Evolutionary conservation across 2,797 vertebrate species (phyloP), one percentile per base, ranked within the genome.

Genomic region (Chrosomus eos): DNA sequence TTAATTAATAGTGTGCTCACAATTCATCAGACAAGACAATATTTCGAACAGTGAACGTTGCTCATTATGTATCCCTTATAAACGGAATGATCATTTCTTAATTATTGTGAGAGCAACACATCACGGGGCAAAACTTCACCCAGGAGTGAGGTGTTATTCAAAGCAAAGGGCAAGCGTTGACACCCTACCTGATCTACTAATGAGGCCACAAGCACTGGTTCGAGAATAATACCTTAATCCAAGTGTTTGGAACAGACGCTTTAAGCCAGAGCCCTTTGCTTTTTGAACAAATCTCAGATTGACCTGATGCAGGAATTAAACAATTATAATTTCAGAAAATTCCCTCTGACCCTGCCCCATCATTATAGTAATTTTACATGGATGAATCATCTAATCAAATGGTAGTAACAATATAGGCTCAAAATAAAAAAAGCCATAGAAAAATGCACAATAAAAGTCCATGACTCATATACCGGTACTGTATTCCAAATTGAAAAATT

Each of bases 251-350:
- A 87, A 83, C 80, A 81, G 66, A 81, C 21, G 79, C 72, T 84
- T 68, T 72, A 70, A 67, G 6, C 8, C 28, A 40, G 43, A 77
- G 40, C 75, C 60, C 60, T 81, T 71, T 71, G 84, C 45, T 64
- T 84, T 85, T 68, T 58, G 60, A 85, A 73, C 45, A 87, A 88
- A 89, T 90, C 80, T 89, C 83, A 86, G 72, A 79, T 81, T 90
- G 88, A 87, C 83, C 87, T 81, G 75, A 82, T 86, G 60, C 73
- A 62, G 84, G 83, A 83, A 88, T 88, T 85, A 82, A 83, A n/a
- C 79, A 33, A 75, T 36, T 80, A 9, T 85, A 84, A 87, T 87
- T 86, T 18, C 71, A 26, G 48, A 79, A 70, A 86, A 80, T 77
- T 80, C 53, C 40, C 68, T 68, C 40, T 76, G 79, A 62, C n/a